These are phyloP conservation scores for Oscheius onirici DNA, from an alignment of 2,888 invertebrate genomes.

Conservation along the genomic window DNA sequence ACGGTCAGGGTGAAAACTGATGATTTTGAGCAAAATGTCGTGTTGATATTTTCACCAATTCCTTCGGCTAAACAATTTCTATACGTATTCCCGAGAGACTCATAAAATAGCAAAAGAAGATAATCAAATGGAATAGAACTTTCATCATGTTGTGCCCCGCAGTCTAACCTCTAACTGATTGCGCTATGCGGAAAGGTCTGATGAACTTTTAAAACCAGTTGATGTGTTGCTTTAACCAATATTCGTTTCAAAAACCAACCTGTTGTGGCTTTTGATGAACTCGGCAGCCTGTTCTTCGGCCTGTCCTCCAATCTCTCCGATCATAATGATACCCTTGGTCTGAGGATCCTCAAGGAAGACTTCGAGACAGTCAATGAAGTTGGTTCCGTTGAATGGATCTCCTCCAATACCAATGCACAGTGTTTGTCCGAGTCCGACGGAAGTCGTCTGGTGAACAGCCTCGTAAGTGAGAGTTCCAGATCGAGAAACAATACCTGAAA, in stretches of 20 bases:
- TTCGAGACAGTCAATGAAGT: constrained; percentile 85
- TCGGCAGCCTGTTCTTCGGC: constrained; percentile 97
- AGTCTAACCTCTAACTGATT: no score
- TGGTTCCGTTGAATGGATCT: constrained; percentile 99
- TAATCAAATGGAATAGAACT: no score
- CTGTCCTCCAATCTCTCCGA: constrained; percentile 98
- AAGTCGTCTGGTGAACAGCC: constrained; percentile 97
- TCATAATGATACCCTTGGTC: constrained; percentile 88
- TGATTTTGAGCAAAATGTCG: no score
- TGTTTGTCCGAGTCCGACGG: constrained; percentile 75
- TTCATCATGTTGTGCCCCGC: no score
- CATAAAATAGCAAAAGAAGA: no score
- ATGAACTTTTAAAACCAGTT: no score
- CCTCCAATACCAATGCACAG: constrained; percentile 96
- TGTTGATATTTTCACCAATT: no score
- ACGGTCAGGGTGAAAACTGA: no score
- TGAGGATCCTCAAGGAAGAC: constrained; percentile 79
- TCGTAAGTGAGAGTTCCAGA: constrained; percentile 98
- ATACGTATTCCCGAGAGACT: no score
- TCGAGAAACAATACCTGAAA: constrained; percentile 88
- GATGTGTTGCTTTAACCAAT: no score
- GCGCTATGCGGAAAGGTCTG: no score
- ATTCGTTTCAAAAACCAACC: constrained; percentile 18
- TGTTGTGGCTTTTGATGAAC: constrained; percentile 78
- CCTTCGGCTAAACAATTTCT: no score